Conservation (phyloP, 2,888 invertebrate genomes). For the Nomada lathburiana region DNA sequence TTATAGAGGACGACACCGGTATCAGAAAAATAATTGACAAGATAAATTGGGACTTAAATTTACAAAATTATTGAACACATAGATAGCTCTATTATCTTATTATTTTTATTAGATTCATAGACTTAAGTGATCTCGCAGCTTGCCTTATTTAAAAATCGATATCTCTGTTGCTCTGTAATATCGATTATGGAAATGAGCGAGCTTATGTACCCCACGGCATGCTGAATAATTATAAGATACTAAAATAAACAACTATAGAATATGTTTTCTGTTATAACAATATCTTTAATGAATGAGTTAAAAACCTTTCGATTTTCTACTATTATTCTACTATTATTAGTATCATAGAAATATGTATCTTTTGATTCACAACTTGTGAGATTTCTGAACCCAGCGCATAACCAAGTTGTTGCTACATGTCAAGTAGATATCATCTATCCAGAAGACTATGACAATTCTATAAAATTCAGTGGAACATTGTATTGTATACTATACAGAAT, state of each 20-base stretch:
- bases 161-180: conserved; percentile 1
- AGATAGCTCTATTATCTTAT: not conserved
- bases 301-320: not conserved
- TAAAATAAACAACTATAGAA: not conserved
- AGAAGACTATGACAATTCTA: not conserved
- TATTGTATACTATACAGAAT: not conserved
- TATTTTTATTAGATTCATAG: not conserved
- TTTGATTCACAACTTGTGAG: not conserved
- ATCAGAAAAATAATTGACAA: conserved; percentile 22
- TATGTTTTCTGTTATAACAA: not conserved
- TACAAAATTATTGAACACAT: not conserved
- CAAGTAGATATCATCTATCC: not conserved
- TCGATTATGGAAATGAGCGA: conserved; percentile 51
- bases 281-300: too few relatives aligned
- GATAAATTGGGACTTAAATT: not conserved
- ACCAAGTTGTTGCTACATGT: not conserved
- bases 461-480: not conserved
- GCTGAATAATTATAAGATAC: conserved; percentile 38
- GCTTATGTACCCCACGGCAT: conserved; percentile 16
- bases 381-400: not conserved
- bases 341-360: not conserved
- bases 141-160: not conserved
- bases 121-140: not conserved
- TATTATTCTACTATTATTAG: not conserved
- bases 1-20: conserved; percentile 58